Base-by-base conservation (phyloP, 2,113 vertebrate genomes). In the Rhinoptilus africanus region DNA sequence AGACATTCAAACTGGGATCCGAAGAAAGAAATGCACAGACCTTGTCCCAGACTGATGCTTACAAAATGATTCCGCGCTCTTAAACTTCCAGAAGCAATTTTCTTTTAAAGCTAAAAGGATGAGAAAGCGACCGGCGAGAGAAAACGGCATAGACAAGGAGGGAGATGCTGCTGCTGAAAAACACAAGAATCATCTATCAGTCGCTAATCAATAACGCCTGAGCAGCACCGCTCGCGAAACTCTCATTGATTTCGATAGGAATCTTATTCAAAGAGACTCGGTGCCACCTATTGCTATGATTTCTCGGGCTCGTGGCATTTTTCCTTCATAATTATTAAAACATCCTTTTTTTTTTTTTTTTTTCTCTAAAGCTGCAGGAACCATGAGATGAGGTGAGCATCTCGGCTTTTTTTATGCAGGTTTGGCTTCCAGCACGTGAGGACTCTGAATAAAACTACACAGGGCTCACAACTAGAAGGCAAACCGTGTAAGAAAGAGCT, bases 401-500 rank as follows among this genome's bases (percentile, higher is more conserved):
- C 63, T 48, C 39, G 2, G 34, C 17, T 83, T 72, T 24, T 24
- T 21, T 39, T 19, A 41, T 0, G 6, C 21, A 4, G 5, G 22
- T 13, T 78, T 37, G 21, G 47, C 60, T 71, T 47, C 56, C 35
- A 6, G 5, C 1, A 1, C 2, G 0, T 3, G 28, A 43, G 18
- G 63, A 35, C 8, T 41, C 39, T 4, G 51, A 53, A 20, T 6
- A 59, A 51, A 77, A 23, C 68, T 1, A 10, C 17, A 1, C 0
- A 53, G 35, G 41, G 23, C 30, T 88, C 77, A 48, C 10, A 39
- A 67, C 50, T 37, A n/a, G 45, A 35, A 57, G 28, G 54, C 28
- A 76, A 92, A 60, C 8, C 0, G 2, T 3, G 1, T 0, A 18
- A 48, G 45, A 54, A 39, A 4, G 20, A 51, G 2, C 8, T 7